Conservation (phyloP, 1,140 invertebrate genomes). For the Megathymus violae region DNA sequence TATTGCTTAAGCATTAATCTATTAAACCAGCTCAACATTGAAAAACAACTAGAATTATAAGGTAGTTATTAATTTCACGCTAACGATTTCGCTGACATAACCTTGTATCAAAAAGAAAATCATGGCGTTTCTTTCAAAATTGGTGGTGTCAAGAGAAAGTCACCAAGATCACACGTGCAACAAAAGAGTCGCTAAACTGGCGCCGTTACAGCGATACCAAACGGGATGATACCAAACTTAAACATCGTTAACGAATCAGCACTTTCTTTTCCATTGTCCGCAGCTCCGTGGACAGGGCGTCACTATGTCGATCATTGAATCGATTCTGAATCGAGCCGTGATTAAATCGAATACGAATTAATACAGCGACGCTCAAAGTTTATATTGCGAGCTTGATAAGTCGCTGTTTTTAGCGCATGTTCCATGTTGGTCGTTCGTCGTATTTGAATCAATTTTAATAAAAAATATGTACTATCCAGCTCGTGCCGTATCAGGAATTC, state of each 20-base stretch:
- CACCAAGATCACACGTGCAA: conserved; percentile 27
- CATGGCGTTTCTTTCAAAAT: conserved; percentile 21
- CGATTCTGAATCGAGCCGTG: conserved; percentile 66
- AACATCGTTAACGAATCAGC: conserved; percentile 67
- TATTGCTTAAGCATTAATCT: no score
- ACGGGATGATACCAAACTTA: conserved; percentile 61
- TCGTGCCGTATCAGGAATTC: background rate
- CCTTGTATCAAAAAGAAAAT: conserved; percentile 6
- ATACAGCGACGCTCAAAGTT: conserved; percentile 12
- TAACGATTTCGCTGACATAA: no score
- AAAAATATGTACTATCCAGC: background rate
- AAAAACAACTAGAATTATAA: no score
- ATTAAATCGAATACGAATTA: conserved; percentile 65
- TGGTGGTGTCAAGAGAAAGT: conserved; percentile 25
- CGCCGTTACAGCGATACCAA: conserved; percentile 27
- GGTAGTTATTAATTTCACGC: no score
- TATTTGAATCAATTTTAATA: background rate
- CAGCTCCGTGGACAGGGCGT: conserved; percentile 54
- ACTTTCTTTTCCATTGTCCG: conserved; percentile 74
- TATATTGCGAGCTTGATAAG: background rate
- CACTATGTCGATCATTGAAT: conserved; percentile 69
- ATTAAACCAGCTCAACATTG: no score
- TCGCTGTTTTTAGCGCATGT: background rate
- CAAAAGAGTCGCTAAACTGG: conserved; percentile 31
- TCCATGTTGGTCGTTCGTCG: background rate